These are phyloP conservation scores for Helicorthomorpha holstii DNA, from an alignment of 1,140 invertebrate species.

Conservation along the genomic window DNA sequence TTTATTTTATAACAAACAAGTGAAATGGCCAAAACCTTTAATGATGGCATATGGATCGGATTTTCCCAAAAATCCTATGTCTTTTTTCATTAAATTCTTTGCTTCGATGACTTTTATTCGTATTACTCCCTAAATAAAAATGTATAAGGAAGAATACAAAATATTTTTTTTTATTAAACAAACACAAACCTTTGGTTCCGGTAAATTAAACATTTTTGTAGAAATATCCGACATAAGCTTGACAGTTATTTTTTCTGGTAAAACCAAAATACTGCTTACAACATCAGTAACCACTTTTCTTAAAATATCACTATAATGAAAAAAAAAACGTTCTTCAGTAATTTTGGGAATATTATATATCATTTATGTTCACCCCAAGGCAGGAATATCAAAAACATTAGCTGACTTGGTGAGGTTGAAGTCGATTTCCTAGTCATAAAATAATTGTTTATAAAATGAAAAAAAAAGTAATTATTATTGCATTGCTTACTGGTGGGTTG, in stretches of 20 bases:
- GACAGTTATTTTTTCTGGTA: not conserved
- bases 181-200: not conserved
- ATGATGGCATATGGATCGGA: conserved; percentile 86
- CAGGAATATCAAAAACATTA: not conserved
- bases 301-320: not conserved
- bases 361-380: not conserved
- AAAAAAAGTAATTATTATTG: no score
- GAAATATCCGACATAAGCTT: not conserved
- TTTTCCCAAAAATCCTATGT: conserved; percentile 53
- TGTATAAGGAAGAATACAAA: not conserved
- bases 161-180: not conserved
- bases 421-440: conserved; percentile 6
- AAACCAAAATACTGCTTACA: not conserved
- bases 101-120: conserved; percentile 78
- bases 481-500: not conserved
- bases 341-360: not conserved
- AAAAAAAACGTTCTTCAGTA: not conserved
- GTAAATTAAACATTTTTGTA: not conserved
- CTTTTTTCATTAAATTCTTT: conserved; percentile 82
- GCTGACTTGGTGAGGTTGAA: conserved; percentile 7
- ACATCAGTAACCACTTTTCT: not conserved
- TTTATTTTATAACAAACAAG: not conserved
- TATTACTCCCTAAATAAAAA: conserved; percentile 37
- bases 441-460: not conserved
- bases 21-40: conserved; percentile 56